Conservation (phyloP, 2,113 vertebrate genomes). For the Perccottus glenii region DNA sequence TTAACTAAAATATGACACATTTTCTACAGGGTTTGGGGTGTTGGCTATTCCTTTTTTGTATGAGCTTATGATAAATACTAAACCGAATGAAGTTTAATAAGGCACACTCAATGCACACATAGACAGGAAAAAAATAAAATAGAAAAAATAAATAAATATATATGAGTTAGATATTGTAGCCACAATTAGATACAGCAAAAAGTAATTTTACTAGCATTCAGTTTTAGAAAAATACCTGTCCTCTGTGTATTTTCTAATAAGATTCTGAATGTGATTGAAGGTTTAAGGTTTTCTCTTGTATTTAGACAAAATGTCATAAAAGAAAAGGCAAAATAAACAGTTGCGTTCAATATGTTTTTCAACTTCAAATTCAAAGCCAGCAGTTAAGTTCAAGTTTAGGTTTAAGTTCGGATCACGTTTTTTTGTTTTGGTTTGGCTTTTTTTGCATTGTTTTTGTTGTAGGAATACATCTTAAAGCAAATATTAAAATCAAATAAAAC, state of each 20-base stretch:
- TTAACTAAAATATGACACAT: no score
- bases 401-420: neutral
- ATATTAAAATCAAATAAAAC: neutral
- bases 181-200: neutral
- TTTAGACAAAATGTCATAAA: neutral
- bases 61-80: no score
- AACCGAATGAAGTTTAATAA: neutral
- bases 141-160: neutral
- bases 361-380: slow-evolving; percentile 36
- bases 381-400: slow-evolving; percentile 35
- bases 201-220: no score
- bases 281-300: neutral
- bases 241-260: no score
- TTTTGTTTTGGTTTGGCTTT: neutral
- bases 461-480: neutral
- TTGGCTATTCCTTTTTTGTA: no score
- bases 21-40: no score
- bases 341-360: neutral
- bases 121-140: neutral
- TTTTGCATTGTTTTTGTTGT: neutral
- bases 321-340: neutral
- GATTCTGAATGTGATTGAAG: no score
- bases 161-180: neutral
- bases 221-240: no score
- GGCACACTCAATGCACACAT: neutral